A percentile compares a stretch with the other conserved stretches of the same genome.
Conservation (phyloP, 2,888 invertebrate genomes). For the Xylota segnis region DNA sequence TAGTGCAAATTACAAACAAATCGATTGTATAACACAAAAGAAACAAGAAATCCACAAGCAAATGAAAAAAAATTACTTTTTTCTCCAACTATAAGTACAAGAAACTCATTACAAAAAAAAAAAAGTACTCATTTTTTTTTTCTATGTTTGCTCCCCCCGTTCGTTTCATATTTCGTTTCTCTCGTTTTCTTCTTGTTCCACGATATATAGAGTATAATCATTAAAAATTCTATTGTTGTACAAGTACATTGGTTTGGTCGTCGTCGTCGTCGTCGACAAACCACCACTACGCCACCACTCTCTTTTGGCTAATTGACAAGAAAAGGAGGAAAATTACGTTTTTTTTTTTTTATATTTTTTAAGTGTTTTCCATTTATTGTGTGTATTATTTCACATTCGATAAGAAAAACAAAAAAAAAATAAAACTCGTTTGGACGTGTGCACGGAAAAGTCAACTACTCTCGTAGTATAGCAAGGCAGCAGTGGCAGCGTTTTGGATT, state of each 20-base stretch:
- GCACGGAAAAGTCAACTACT: conserved; percentile 65
- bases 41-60: conserved; percentile 24
- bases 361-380: conserved; percentile 67
- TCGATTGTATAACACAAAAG: conserved; percentile 73
- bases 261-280: conserved; percentile 62
- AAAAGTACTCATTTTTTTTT: conserved; percentile 39
- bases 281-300: conserved; percentile 66
- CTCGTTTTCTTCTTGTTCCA: conserved; percentile 71
- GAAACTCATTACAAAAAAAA: conserved; percentile 59
- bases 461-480: too few species aligned
- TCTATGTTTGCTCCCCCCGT: conserved; percentile 53
- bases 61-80: conserved; percentile 45
- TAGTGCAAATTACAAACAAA: conserved; percentile 52
- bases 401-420: conserved; percentile 41
- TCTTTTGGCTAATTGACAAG: conserved; percentile 73
- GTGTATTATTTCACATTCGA: conserved; percentile 63
- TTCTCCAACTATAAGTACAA: conserved; percentile 58
- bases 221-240: conserved; percentile 76
- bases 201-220: conserved; percentile 75
- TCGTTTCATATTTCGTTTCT: conserved; percentile 73
- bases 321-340: conserved; percentile 66
- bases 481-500: neutral
- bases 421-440: conserved; percentile 62
- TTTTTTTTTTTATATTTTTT: conserved; percentile 44
- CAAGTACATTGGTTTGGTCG: conserved; percentile 66